A percentile compares a stretch with the other conserved stretches of the same genome.
Conservation (phyloP, 2,113 vertebrate species). For the Galemys pyrenaicus region DNA sequence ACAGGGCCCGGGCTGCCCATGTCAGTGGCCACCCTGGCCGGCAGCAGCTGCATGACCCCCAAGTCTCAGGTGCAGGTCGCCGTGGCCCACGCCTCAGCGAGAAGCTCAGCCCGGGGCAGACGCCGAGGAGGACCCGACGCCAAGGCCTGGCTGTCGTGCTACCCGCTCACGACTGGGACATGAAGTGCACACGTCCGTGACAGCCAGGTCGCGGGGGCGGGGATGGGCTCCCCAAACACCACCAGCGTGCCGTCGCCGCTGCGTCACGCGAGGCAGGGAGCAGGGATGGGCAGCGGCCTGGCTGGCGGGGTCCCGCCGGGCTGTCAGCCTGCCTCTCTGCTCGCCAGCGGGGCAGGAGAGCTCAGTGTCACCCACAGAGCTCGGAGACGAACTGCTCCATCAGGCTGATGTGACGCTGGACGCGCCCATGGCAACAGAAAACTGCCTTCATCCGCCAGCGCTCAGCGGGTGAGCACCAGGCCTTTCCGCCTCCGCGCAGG, state of each 20-base stretch:
- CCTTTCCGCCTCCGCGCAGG: neutral
- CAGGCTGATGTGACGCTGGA: too few species aligned
- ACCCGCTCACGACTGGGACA: too few species aligned
- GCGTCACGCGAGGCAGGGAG: neutral
- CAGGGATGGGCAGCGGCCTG: neutral
- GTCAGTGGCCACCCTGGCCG: neutral
- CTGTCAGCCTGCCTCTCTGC: neutral
- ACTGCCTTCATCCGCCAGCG: neutral
- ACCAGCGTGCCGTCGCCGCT: neutral
- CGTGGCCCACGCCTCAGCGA: too few species aligned
- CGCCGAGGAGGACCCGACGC: neutral
- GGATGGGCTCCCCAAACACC: neutral
- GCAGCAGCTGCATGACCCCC: too few species aligned
- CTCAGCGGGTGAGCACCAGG: neutral
- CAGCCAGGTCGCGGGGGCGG: rapidly evolving
- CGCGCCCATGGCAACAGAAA: neutral
- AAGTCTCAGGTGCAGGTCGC: too few species aligned
- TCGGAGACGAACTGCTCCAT: neutral
- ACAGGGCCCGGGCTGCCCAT: neutral
- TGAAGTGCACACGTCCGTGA: neutral
- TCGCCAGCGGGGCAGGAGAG: neutral
- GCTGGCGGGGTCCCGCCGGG: neutral
- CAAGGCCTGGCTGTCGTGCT: neutral
- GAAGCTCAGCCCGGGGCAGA: neutral
- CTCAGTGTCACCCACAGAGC: neutral